phyloP scores from a whole-genome alignment of 2,113 vertebrate genomes.

The Ellobius talpinus region DNA sequence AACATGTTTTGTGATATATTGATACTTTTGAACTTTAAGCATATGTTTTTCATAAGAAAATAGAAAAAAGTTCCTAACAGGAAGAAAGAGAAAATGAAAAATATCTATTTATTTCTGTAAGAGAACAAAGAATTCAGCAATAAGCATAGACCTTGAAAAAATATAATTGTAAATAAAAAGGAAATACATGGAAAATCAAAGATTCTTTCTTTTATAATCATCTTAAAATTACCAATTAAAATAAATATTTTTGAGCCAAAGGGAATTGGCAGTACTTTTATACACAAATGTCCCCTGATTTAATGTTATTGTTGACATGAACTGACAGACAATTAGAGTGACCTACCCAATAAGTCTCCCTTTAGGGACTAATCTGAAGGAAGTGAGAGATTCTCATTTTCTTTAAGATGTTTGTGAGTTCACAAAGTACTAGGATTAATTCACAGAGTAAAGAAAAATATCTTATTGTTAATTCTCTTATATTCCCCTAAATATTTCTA shows the following conservation, averaged over 20 bases:
- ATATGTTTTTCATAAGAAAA: neutral
- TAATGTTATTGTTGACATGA: conserved; percentile 40
- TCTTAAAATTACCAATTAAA: conserved; percentile 50
- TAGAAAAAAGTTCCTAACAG: neutral
- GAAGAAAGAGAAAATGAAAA: neutral
- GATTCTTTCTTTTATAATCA: conserved; percentile 35
- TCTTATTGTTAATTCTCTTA: conserved; percentile 18
- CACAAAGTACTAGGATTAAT: neutral
- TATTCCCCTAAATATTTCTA: neutral
- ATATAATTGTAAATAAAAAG: neutral
- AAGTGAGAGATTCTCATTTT: neutral
- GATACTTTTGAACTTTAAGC: neutral
- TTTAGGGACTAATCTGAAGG: neutral
- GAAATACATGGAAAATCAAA: neutral
- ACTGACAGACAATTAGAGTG: conserved; percentile 42
- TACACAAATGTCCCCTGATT: conserved; percentile 49
- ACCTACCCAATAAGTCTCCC: neutral
- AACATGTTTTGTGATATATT: neutral
- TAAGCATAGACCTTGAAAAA: neutral
- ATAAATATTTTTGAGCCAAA: conserved; percentile 49
- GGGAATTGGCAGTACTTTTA: conserved; percentile 7
- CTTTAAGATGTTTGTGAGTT: neutral
- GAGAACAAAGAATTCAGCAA: neutral
- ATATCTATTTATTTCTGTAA: neutral
- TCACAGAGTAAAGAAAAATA: neutral